These are phyloP conservation scores for Galerucella pusilla DNA, from an alignment of 2,888 invertebrate genomes.

Conservation along the genomic window DNA sequence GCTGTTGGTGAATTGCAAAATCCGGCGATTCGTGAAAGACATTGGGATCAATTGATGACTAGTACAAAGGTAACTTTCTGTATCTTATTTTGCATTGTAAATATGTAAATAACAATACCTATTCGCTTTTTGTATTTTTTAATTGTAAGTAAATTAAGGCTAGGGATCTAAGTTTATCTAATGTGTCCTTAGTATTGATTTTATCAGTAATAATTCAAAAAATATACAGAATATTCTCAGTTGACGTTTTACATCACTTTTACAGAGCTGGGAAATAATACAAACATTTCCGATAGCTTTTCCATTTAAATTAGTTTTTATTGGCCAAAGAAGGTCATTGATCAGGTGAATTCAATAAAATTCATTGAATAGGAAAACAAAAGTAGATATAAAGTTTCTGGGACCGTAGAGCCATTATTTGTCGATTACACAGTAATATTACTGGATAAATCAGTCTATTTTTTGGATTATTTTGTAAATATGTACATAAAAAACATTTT, in stretches of 20 bases:
- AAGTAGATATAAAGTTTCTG: too few relatives aligned
- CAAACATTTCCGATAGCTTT: too few relatives aligned
- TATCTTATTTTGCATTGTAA: conserved; percentile 37
- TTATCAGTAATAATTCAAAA: background rate
- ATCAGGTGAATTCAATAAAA: too few relatives aligned
- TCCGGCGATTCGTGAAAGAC: conserved; percentile 93
- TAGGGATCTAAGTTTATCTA: background rate
- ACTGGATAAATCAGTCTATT: conserved; percentile 2
- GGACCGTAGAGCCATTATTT: too few relatives aligned
- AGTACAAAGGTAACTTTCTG: conserved; percentile 84
- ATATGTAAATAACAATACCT: conserved; percentile 51
- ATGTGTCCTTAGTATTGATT: background rate
- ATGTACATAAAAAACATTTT: conserved; percentile 19
- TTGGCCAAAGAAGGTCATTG: too few relatives aligned
- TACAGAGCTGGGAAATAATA: too few relatives aligned
- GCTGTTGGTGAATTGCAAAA: conserved; percentile 97
- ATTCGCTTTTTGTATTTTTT: background rate
- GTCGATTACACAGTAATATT: background rate
- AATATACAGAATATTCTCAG: background rate
- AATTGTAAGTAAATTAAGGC: background rate
- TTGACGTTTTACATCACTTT: too few relatives aligned
- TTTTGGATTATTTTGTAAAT: conserved; percentile 27
- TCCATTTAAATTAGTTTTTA: too few relatives aligned
- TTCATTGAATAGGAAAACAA: background rate
- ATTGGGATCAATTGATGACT: conserved; percentile 97